Percentiles rank a stretch among this genome's conserved stretches.
These are phyloP conservation scores for Pinna nobilis DNA, from an alignment of 1,140 invertebrate species.

Conservation along the genomic window DNA sequence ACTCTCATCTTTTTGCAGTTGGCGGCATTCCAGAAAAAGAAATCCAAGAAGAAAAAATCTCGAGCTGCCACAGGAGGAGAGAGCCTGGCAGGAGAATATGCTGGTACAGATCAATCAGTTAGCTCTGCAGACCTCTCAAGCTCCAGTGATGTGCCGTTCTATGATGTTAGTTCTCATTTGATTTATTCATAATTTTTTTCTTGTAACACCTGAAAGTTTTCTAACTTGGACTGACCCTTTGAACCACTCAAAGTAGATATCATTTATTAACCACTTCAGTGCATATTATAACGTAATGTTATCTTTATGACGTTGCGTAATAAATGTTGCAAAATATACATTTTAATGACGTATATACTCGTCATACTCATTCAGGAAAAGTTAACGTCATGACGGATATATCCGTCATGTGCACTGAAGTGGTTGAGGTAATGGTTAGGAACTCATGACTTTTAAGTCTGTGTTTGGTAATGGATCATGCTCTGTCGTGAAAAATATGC, in stretches of 20 bases:
- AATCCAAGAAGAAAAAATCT: constrained; percentile 49
- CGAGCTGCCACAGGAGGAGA: not conserved
- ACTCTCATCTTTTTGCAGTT: constrained; percentile 53
- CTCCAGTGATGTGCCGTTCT: constrained; percentile 35
- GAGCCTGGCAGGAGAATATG: not conserved
- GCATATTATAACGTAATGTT: not conserved
- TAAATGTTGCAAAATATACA: not conserved
- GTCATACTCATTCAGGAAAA: no score
- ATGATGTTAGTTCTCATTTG: constrained; percentile 19
- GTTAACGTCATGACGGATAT: no score
- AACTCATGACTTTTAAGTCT: no score
- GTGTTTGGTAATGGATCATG: no score
- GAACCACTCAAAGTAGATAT: not conserved
- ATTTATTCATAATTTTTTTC: not conserved
- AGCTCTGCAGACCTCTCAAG: constrained; percentile 26
- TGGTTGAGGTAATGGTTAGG: no score
- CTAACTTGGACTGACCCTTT: not conserved
- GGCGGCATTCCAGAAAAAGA: constrained; percentile 62
- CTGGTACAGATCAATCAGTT: not conserved
- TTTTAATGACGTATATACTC: not conserved
- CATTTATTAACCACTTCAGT: no score
- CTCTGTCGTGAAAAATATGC: no score
- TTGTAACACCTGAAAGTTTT: not conserved
- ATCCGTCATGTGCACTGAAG: no score
- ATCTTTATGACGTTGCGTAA: not conserved